phyloP scores from a whole-genome alignment of 2,113 vertebrate genomes.

The Merops nubicus region DNA sequence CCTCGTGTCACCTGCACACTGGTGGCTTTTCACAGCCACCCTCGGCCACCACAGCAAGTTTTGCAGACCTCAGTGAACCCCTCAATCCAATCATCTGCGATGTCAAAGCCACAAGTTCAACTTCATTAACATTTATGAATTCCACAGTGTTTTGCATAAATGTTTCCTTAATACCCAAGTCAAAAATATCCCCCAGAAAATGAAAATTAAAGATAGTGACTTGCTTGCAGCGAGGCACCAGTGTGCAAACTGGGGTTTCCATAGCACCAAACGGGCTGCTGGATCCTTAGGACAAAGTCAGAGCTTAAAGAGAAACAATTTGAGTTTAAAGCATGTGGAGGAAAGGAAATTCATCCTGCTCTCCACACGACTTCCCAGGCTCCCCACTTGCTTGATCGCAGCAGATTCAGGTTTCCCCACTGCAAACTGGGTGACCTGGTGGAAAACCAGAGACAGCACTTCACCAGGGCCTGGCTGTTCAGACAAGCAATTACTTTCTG shows the following conservation, averaged over 20 bases:
- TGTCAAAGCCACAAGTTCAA: neutral
- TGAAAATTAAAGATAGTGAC: neutral
- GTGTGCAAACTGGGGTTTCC: neutral
- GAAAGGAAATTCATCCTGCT: accelerated
- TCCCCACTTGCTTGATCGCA: neutral
- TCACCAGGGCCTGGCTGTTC: neutral
- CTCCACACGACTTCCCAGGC: neutral
- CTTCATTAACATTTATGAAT: neutral
- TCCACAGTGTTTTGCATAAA: neutral
- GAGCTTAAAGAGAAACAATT: neutral
- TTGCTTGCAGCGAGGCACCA: neutral
- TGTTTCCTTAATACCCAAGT: neutral
- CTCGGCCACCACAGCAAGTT: accelerated
- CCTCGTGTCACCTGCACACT: too few species aligned
- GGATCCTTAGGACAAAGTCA: neutral
- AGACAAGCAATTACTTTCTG: neutral
- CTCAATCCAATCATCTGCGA: neutral
- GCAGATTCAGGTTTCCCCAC: neutral
- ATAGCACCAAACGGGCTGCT: neutral
- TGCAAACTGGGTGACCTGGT: neutral
- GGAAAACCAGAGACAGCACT: neutral
- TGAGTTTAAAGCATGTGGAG: accelerated
- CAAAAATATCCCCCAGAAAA: constrained; percentile 26
- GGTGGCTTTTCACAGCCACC: neutral
- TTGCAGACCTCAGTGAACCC: neutral